Evolutionary conservation across 2,888 invertebrate species (phyloP).

Genomic region (Epiblema foenella): DNA sequence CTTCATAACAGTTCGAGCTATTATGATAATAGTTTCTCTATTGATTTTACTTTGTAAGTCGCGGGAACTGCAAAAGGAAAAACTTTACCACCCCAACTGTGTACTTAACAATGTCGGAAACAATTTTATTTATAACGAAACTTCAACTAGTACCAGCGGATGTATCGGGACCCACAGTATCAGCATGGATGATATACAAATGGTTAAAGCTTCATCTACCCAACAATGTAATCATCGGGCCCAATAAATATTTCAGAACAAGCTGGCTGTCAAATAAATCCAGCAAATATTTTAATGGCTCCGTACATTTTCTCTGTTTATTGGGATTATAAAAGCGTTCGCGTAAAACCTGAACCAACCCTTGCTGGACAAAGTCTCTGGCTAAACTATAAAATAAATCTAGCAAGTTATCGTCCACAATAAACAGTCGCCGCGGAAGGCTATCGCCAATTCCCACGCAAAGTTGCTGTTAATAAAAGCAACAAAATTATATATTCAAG

Average conservation of each 20-base stretch:
- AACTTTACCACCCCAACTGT: conserved; percentile 17
- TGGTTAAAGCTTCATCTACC: conserved; percentile 68
- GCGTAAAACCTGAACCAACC: conserved; percentile 67
- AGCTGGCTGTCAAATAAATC: conserved; percentile 79
- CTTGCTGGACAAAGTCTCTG: conserved; percentile 74
- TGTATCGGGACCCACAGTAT: conserved; percentile 14
- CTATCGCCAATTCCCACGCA: conserved; percentile 84
- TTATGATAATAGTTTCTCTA: conserved; percentile 44
- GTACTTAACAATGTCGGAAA: conserved; percentile 29
- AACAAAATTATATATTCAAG: conserved; percentile 85
- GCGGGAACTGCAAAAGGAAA: conserved; percentile 14
- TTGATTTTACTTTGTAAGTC: conserved; percentile 36
- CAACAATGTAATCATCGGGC: conserved; percentile 72
- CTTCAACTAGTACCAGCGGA: conserved; percentile 19
- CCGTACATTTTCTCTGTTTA: conserved; percentile 78
- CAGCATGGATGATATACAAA: conserved; percentile 29
- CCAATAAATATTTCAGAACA: conserved; percentile 78
- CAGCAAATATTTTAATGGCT: conserved; percentile 81
- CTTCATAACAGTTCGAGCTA: conserved; percentile 54
- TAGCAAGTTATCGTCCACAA: conserved; percentile 82
- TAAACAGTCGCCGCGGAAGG: conserved; percentile 81
- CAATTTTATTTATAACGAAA: conserved; percentile 32
- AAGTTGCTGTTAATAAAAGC: conserved; percentile 84
- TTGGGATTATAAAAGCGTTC: conserved; percentile 75
- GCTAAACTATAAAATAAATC: conserved; percentile 82